These are phyloP conservation scores for Hypotaenidia okinawae DNA, from an alignment of 2,797 vertebrate species.

Conservation along the genomic window DNA sequence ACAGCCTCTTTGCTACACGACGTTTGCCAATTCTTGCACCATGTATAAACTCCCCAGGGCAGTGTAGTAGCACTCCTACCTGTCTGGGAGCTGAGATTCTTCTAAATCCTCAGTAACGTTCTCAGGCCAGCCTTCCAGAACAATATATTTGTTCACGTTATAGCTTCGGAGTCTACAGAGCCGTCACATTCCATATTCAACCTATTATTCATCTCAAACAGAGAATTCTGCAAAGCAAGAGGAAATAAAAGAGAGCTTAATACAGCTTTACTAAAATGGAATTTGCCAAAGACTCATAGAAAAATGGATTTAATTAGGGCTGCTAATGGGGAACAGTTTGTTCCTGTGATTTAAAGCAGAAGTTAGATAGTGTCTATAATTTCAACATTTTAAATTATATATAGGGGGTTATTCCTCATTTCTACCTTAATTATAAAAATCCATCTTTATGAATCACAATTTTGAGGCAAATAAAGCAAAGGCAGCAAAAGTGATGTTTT, in stretches of 20 bases:
- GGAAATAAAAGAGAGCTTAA: slow-evolving; percentile 72
- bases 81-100: neutral
- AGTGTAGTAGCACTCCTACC: neutral
- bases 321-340: slow-evolving; percentile 76
- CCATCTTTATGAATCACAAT: slow-evolving; percentile 60
- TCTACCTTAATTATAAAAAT: slow-evolving; percentile 75
- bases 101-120: neutral
- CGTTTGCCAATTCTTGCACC: neutral
- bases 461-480: slow-evolving; percentile 65
- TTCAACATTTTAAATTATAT: slow-evolving; percentile 77
- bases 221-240: slow-evolving; percentile 57
- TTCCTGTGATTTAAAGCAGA: slow-evolving; percentile 75
- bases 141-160: neutral
- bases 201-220: slow-evolving; percentile 43
- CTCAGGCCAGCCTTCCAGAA: neutral
- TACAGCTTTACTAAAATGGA: slow-evolving; percentile 74
- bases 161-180: neutral
- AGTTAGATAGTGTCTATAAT: slow-evolving; percentile 67
- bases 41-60: neutral
- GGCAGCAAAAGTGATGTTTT: slow-evolving; percentile 6
- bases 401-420: slow-evolving; percentile 70
- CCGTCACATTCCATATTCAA: neutral
- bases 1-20: neutral
- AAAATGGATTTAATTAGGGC: slow-evolving; percentile 83
- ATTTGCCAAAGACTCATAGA: slow-evolving; percentile 77